Evolutionary conservation across 2,888 invertebrate species (phyloP), one percentile per base, ranked within the genome.

Genomic region (Yponomeuta plumbellus): DNA sequence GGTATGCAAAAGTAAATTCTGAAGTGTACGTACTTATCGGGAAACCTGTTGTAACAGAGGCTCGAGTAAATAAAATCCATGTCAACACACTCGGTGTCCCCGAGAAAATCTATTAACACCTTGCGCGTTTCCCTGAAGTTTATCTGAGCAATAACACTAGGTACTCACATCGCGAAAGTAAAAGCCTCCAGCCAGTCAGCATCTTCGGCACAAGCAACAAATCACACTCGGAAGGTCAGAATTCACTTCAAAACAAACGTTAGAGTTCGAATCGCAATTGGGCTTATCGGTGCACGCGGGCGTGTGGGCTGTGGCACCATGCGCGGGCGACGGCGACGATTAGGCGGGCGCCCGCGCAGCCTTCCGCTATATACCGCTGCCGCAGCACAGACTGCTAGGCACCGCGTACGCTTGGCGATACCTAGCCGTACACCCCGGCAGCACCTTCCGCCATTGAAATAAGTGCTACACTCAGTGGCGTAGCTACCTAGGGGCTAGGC

Each of bases 131-230:
- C 17, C 44, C 44, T 17, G 17, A 52, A 52, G 13, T 52, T 52
- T 4, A 4, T 52, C 44, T 8, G 34, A 34, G 34, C 34, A 34
- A 34, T 34, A 34, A 3, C 44, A 52, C 3, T 65, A 66, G 64
- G 64, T 69, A 87, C 90, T 90, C 75, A 91, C 90, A 69, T 74
- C 88, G 89, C 2, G 90, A 91, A 67, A 89, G 77, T 72, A 88
- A 71, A 65, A 89, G 78, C 76, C 85, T 85, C 90, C 90, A 90
- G 44, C 90, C 90, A 69, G 78, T 80, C 79, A 91, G 83, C 90
- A 91, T 91, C 71, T 79, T 85, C 70, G 64, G 4, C 1, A 62
- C 39, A 26, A 20, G 34, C 62, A 62, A 52, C 44, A 17, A 52
- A 52, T 59, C 22, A 21, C 59, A 23, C 59, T 59, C 21, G 13